A percentile compares a stretch with the other conserved stretches of the same genome.
phyloP scores from a whole-genome alignment of 37 sponge, comb jelly and placozoan species.

The Spongia lamella region DNA sequence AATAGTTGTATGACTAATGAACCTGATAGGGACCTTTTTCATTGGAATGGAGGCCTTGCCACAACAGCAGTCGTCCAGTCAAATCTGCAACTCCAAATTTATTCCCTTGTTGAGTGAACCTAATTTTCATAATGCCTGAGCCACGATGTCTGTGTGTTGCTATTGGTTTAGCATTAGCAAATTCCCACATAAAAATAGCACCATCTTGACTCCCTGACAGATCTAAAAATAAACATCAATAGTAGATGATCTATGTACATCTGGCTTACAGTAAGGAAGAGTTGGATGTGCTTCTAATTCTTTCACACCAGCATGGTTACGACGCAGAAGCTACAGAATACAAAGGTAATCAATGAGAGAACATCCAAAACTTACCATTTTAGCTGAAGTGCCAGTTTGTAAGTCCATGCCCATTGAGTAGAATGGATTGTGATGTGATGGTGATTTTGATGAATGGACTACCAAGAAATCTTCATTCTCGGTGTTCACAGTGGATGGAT shows the following conservation, averaged over 20 bases:
- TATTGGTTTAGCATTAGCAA: conserved; percentile 55
- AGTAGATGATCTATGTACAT: background rate
- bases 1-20: background rate
- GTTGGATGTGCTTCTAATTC: conserved; percentile 78
- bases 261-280: conserved; percentile 84
- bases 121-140: conserved; percentile 62
- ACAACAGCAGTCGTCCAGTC: conserved; percentile 66
- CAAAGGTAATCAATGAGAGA: no score
- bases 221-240: conserved; percentile 52
- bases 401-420: no score
- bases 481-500: no score
- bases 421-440: no score
- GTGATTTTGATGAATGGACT: no score
- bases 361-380: no score
- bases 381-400: no score
- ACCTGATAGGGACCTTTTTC: conserved; percentile 27
- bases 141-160: conserved; percentile 40
- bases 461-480: no score
- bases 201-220: conserved; percentile 83
- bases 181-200: conserved; percentile 77
- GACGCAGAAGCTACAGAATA: conserved; percentile 74
- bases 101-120: conserved; percentile 89
- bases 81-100: conserved; percentile 84
- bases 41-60: conserved; percentile 75
- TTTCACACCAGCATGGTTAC: conserved; percentile 51